These are phyloP conservation scores for Chondrilla cf. caribensis DNA, from an alignment of 37 sponge, comb jelly and placozoan species.

Conservation along the genomic window DNA sequence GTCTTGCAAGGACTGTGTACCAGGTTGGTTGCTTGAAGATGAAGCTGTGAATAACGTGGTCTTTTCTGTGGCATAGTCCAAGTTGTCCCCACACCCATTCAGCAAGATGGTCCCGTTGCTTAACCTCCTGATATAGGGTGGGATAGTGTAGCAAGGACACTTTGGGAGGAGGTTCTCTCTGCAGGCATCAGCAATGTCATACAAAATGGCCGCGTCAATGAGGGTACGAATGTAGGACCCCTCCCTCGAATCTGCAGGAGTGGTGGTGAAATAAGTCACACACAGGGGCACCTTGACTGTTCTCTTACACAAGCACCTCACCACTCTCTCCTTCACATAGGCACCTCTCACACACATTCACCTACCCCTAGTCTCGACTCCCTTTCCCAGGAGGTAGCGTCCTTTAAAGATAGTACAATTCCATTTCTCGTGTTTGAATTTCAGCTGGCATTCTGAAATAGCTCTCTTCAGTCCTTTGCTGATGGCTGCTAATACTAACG, in stretches of 20 bases:
- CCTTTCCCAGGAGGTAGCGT: not conserved
- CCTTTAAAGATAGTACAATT: not conserved
- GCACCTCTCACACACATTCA: not conserved
- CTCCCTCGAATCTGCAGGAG: conserved; percentile 2
- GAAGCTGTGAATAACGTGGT: not conserved
- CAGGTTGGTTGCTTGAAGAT: not conserved
- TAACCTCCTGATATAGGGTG: not conserved
- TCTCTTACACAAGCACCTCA: too few relatives aligned
- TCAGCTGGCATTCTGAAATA: not conserved
- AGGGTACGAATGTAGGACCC: not conserved
- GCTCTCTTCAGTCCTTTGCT: not conserved
- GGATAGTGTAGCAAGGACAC: conserved; percentile 6
- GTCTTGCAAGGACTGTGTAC: not conserved
- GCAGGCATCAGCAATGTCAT: conserved; percentile 3
- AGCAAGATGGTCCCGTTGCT: not conserved
- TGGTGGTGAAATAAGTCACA: too few relatives aligned
- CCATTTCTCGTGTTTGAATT: not conserved
- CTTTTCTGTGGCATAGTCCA: not conserved
- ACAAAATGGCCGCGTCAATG: not conserved
- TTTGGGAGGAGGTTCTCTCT: not conserved
- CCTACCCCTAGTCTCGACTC: not conserved
- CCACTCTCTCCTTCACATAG: not conserved
- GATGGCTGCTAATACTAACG: not conserved
- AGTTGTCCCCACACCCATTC: conserved; percentile 7
- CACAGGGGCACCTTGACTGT: too few relatives aligned